Percentiles rank a stretch among this genome's conserved stretches.
Conservation (phyloP, 2,113 vertebrate genomes). For the Pavo muticus region DNA sequence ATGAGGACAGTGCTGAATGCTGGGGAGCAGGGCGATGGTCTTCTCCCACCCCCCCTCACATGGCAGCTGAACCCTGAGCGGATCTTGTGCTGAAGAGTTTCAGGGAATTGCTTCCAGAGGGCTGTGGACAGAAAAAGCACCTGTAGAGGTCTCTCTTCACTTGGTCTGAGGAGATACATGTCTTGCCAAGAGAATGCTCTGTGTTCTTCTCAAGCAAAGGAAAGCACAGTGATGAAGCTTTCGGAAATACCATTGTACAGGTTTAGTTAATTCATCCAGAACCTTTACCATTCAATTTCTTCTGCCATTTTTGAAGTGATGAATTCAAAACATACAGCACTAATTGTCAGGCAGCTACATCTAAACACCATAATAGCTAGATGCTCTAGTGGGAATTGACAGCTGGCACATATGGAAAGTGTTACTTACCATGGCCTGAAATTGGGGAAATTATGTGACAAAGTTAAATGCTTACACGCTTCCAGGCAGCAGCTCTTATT, state of each 20-base stretch:
- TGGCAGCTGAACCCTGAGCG: background rate
- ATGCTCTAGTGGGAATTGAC: background rate
- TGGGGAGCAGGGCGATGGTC: accelerated
- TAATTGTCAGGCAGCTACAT: background rate
- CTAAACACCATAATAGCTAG: background rate
- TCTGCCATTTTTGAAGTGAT: constrained; percentile 5
- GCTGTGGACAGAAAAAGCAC: background rate
- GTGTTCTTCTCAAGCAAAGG: background rate
- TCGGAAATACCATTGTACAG: background rate
- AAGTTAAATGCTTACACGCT: constrained; percentile 35
- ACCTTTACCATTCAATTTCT: constrained; percentile 2
- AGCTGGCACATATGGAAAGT: background rate
- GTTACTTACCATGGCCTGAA: constrained; percentile 36
- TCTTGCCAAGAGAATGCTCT: background rate
- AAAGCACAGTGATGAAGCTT: background rate
- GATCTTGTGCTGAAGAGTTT: background rate
- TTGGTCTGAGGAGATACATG: background rate
- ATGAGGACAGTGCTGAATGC: background rate
- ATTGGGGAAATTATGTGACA: constrained; percentile 42
- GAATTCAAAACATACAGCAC: background rate
- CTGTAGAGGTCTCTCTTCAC: constrained; percentile 56
- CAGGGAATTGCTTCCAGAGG: background rate
- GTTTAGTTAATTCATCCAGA: constrained; percentile 17
- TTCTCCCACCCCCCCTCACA: background rate
- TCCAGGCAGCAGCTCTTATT: background rate